Percentiles rank a stretch among this genome's conserved stretches.
Conservation (phyloP, 2,888 invertebrate genomes). For the Crocallis elinguaria region DNA sequence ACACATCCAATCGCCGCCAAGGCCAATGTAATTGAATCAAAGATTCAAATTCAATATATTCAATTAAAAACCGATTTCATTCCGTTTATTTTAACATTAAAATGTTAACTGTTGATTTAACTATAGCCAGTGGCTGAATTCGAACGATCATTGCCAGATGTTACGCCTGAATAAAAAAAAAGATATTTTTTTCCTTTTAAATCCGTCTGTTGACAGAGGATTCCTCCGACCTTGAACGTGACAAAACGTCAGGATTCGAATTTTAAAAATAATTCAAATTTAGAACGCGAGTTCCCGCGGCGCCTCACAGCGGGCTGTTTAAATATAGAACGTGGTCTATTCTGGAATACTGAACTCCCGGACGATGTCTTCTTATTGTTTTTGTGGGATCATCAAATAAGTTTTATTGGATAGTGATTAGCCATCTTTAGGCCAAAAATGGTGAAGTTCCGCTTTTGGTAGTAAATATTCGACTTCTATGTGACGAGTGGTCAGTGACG, state of each 20-base stretch:
- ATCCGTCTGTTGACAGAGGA: conserved; percentile 52
- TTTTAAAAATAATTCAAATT: conserved; percentile 73
- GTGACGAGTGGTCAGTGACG: no score
- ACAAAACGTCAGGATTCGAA: conserved; percentile 74
- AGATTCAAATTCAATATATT: conserved; percentile 40
- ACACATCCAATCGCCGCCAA: conserved; percentile 50
- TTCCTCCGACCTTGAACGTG: conserved; percentile 79
- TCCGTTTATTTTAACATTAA: conserved; percentile 47
- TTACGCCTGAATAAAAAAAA: conserved; percentile 47
- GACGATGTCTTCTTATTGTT: conserved; percentile 78
- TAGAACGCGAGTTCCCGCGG: conserved; percentile 74
- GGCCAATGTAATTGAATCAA: conserved; percentile 43
- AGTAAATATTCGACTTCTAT: conserved; percentile 4
- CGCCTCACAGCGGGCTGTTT: conserved; percentile 76
- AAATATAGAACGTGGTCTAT: conserved; percentile 80
- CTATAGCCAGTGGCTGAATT: conserved; percentile 47
- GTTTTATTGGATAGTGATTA: conserved; percentile 32
- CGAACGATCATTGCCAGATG: conserved; percentile 60
- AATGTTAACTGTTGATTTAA: conserved; percentile 55
- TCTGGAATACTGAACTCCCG: conserved; percentile 79
- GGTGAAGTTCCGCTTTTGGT: conserved; percentile 1
- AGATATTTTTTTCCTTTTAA: conserved; percentile 25
- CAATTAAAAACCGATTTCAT: conserved; percentile 50
- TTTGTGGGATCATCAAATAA: conserved; percentile 51
- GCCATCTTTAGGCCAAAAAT: conserved; percentile 1